Percentiles rank a stretch among this genome's conserved stretches.
Conservation (phyloP, 2,797 vertebrate species). For the Enteromius mattozi region DNA sequence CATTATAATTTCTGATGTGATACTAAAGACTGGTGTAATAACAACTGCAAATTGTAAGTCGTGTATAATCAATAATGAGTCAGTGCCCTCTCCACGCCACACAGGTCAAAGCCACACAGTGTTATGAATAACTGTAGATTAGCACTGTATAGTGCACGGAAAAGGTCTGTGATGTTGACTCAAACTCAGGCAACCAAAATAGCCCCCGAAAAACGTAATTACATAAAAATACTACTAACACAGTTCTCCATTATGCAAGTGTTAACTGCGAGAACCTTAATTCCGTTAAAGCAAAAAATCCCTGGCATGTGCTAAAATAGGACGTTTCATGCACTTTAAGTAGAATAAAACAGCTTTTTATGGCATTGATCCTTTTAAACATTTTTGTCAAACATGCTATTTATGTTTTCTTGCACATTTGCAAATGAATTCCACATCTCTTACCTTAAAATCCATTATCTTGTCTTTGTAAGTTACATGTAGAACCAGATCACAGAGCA, state of each 20-base stretch:
- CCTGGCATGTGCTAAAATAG: neutral
- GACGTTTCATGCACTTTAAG: neutral
- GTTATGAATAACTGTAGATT: neutral
- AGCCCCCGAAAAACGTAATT: neutral
- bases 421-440: neutral
- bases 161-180: slow-evolving; percentile 2
- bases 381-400: neutral
- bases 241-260: neutral
- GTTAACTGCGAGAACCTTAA: neutral
- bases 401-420: neutral
- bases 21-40: neutral
- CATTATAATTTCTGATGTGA: neutral
- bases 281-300: neutral
- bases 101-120: neutral
- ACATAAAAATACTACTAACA: neutral
- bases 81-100: neutral
- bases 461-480: slow-evolving; percentile 79
- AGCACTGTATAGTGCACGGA: neutral
- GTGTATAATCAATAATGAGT: neutral
- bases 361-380: neutral
- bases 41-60: neutral
- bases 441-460: slow-evolving; percentile 80
- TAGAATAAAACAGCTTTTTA: neutral
- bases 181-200: neutral
- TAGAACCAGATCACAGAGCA: slow-evolving; percentile 82